phyloP scores from a whole-genome alignment of 2,113 vertebrate genomes.

The Chaetops frenatus region DNA sequence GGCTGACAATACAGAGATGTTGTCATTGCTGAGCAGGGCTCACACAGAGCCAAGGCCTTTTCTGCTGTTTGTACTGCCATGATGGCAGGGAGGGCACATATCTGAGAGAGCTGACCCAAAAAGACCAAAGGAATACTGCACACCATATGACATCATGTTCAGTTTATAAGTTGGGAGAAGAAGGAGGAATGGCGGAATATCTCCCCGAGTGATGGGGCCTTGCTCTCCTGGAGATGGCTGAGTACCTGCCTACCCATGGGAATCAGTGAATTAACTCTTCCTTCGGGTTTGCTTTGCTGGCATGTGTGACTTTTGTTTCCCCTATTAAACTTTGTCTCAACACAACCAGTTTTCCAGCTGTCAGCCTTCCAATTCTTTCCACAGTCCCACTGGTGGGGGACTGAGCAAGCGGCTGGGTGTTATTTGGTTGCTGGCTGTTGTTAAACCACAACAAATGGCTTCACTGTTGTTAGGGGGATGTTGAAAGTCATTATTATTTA shows the following conservation, averaged over 20 bases:
- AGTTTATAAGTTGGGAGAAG: not conserved
- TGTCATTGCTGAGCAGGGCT: not conserved
- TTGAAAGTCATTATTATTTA: not conserved
- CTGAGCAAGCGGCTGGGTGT: rapidly evolving
- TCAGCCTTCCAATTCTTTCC: not conserved
- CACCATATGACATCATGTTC: not conserved
- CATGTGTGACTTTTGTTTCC: not conserved
- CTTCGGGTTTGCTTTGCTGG: not conserved
- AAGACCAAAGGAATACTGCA: not conserved
- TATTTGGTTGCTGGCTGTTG: not conserved
- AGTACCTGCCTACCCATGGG: no score
- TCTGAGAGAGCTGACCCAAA: not conserved
- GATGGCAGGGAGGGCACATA: not conserved
- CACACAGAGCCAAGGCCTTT: not conserved
- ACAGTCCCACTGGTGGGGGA: not conserved
- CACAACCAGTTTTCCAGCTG: not conserved
- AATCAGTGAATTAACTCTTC: not conserved
- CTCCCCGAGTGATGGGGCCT: not conserved
- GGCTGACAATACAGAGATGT: not conserved
- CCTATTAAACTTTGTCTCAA: not conserved
- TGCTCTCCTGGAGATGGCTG: not conserved
- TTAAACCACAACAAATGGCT: not conserved
- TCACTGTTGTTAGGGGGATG: not conserved
- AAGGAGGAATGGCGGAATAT: not conserved
- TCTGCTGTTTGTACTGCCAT: not conserved